Percentiles rank a stretch among this genome's conserved stretches.
Evolutionary conservation across 2,888 invertebrate genomes (phyloP).

Genomic region (Sceliomorpha sp.): DNA sequence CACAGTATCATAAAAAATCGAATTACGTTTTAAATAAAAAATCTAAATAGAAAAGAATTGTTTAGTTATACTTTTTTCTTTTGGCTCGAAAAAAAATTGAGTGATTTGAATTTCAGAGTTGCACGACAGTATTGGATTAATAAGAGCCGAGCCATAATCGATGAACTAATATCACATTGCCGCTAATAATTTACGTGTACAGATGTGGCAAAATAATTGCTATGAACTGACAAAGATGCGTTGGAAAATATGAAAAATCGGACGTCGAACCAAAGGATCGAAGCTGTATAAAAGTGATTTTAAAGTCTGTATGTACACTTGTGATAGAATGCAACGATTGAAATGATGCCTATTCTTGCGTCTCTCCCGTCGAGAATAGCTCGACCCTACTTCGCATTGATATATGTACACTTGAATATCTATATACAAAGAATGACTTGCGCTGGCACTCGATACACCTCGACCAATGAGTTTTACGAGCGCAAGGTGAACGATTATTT

Average conservation of each 20-base stretch:
- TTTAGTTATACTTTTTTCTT: slow-evolving; percentile 3
- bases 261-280: slow-evolving; percentile 25
- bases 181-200: slow-evolving; percentile 18
- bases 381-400: slow-evolving; percentile 73
- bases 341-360: slow-evolving; percentile 21
- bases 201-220: no score
- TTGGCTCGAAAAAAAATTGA: slow-evolving; percentile 25
- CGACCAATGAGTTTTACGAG: slow-evolving; percentile 72
- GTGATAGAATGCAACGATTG: slow-evolving; percentile 69
- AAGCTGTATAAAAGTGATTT: slow-evolving; percentile 69
- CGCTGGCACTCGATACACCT: slow-evolving; percentile 75
- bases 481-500: slow-evolving; percentile 68
- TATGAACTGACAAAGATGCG: no score
- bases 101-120: slow-evolving; percentile 79
- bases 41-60: slow-evolving; percentile 9
- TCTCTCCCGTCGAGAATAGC: slow-evolving; percentile 69
- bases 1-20: no score
- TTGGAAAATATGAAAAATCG: slow-evolving; percentile 4
- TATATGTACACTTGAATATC: slow-evolving; percentile 79
- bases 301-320: slow-evolving; percentile 63
- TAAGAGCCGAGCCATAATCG: slow-evolving; percentile 79
- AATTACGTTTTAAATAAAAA: slow-evolving; percentile 53
- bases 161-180: slow-evolving; percentile 51
- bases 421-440: slow-evolving; percentile 80
- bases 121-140: slow-evolving; percentile 73